Base-by-base conservation (phyloP, 2,113 vertebrate species). In the Pionites leucogaster region DNA sequence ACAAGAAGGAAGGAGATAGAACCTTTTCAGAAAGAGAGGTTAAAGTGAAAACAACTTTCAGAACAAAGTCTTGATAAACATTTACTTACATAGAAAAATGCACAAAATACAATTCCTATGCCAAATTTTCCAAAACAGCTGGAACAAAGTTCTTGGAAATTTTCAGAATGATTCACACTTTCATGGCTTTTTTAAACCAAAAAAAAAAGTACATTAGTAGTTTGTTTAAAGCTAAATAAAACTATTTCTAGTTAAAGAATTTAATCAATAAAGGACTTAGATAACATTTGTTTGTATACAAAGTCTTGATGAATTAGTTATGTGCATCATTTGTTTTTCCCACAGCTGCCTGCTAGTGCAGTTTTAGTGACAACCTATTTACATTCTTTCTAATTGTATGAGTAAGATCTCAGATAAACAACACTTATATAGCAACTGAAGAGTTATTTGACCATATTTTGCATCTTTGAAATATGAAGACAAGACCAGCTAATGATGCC, bases 361-460 rank as follows among this genome's bases (percentile, higher is more conserved):
- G 68, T 90, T 90, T 92, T 78, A 88, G 47, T 71, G 90, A 83
- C 86, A 94, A 68, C 65, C 31, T 72, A 41, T 91, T 95, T 92
- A 33, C 41, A 72, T 65, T 91, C 62, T 47, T 94, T 78, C 35
- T 89, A 82, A 82, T 79, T 72, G 22, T 95, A 49, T 37, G 39
- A 93, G 53, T 67, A 93, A 93, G 60, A 79, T 88, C 29, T 83
- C 53, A 52, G 67, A 79, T 85, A 91, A 95, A 85, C 60, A 84
- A 85, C 46, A 67, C 89, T 97, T 85, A 49, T 28, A 37, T 17
- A 72, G 41, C 57, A 81, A 55, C 44, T 37, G 82, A 94, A 65
- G 79, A 82, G 91, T 89, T 94, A 74, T 94, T 95, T 92, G 62
- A 82, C 41, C 47, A 39, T 52, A 71, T 82, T 95, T 91, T 94